Base-by-base conservation (phyloP, 2,113 vertebrate genomes). In the human region DNA sequence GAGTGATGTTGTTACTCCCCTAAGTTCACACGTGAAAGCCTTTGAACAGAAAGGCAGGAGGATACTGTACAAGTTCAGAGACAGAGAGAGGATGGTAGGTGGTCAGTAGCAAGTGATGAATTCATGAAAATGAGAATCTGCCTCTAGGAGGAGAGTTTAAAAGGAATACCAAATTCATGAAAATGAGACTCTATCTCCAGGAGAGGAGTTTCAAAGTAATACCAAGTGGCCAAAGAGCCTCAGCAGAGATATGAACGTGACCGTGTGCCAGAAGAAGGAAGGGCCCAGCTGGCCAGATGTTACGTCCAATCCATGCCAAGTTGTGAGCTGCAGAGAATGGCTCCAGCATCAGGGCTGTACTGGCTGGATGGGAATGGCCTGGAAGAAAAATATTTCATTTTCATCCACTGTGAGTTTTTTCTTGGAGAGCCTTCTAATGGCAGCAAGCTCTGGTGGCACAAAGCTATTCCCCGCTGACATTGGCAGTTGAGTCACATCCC, bases 361-460 rank as follows among this genome's bases (percentile, higher is more conserved):
- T 9, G 25, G 32, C 55, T 10, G 38, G 55, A 14, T 40, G 4
- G 20, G 20, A 4, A 25, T 0, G 4, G 18, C 66, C 50, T n/a
- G 2, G 68, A 20, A 57, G 35, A 14, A 11, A 45, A 3, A 4
- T 76, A 43, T 17, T 75, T 43, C 27, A 2, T 20, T 6, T 13
- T 48, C 22, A 11, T 6, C 38, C n/a, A 16, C 25, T 20, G 18
- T 0, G 48, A 80, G 48, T 8, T 6, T n/a, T 17, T 17, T 52
- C n/a, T 3, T 0, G 8, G 50, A 18, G 40, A 13, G 16, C 4
- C 1, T 12, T 22, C n/a, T 0, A 0, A 6, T 2, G 1, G 0
- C 17, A 16, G 4, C 86, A 17, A 72, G 73, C n/a, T 50, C 2
- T 0, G 32, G 66, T 4, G 45, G 6, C 22, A 4, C 11, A 0